phyloP scores from a whole-genome alignment of 2,113 vertebrate genomes.

The Brachirus orientalis region DNA sequence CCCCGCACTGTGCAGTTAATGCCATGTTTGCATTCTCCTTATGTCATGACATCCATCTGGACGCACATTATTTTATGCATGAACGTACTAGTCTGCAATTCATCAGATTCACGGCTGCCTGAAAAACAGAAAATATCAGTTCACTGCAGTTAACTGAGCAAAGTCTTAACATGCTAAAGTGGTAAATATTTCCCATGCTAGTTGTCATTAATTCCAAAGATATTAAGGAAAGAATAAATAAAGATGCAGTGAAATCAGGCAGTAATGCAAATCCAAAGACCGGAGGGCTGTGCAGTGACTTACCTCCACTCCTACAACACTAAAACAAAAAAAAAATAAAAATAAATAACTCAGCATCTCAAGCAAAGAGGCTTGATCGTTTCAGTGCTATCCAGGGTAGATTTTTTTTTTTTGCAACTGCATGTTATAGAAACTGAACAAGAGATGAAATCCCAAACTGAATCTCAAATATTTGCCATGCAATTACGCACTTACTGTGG shows the following conservation, averaged over 20 bases:
- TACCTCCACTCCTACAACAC: slow-evolving; percentile 45
- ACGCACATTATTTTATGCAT: background rate
- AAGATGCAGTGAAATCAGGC: slow-evolving; percentile 1
- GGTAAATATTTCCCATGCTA: background rate
- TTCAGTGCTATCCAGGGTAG: background rate
- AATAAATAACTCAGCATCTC: slow-evolving; percentile 15
- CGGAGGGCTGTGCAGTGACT: slow-evolving; percentile 28
- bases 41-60: background rate
- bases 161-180: background rate
- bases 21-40: background rate
- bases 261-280: slow-evolving; percentile 5
- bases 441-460: slow-evolving; percentile 22
- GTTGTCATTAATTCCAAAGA: background rate
- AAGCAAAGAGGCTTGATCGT: background rate
- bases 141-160: background rate
- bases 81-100: background rate
- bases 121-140: too few species aligned
- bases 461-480: slow-evolving; percentile 43
- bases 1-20: background rate
- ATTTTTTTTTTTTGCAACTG: slow-evolving; percentile 10
- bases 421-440: slow-evolving; percentile 7
- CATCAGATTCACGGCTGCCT: too few species aligned
- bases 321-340: slow-evolving; percentile 41
- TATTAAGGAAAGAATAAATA: background rate
- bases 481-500: slow-evolving; percentile 79